A percentile compares a stretch with the other conserved stretches of the same genome.
These are phyloP conservation scores for Tokudaia muenninki DNA, from an alignment of 2,797 vertebrate species.

Conservation along the genomic window DNA sequence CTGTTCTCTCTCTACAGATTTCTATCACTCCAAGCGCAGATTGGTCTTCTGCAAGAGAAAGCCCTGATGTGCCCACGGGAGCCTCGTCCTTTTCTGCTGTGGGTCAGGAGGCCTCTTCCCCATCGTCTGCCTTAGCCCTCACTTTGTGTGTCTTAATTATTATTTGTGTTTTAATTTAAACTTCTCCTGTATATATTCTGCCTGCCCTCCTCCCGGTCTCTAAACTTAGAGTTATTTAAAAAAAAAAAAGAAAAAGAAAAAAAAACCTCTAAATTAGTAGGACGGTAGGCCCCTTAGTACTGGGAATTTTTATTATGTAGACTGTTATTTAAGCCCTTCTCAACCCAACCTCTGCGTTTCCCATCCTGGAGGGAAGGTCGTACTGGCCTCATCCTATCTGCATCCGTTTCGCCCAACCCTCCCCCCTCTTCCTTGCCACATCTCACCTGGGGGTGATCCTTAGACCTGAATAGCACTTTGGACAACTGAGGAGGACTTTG, in stretches of 20 bases:
- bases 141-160: constrained; percentile 83
- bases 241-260: background rate
- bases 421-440: background rate
- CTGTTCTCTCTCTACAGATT: constrained; percentile 90
- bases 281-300: constrained; percentile 14
- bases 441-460: background rate
- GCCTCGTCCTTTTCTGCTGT: background rate
- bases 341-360: background rate
- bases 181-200: constrained; percentile 74
- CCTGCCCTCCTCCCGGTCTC: constrained; percentile 1
- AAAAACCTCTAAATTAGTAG: background rate
- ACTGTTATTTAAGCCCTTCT: constrained; percentile 80
- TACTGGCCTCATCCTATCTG: background rate
- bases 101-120: background rate
- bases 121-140: background rate
- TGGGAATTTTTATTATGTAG: constrained; percentile 71
- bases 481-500: background rate
- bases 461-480: constrained; percentile 78
- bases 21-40: constrained; percentile 93
- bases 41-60: constrained; percentile 89
- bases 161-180: constrained; percentile 86
- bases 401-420: background rate
- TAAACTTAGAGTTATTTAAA: constrained; percentile 79
- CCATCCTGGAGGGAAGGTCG: background rate
- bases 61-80: constrained; percentile 85